Percentiles rank a stretch among this genome's conserved stretches.
These are phyloP conservation scores for Dufourea novaeangliae DNA, from an alignment of 1,140 invertebrate species.

Conservation along the genomic window DNA sequence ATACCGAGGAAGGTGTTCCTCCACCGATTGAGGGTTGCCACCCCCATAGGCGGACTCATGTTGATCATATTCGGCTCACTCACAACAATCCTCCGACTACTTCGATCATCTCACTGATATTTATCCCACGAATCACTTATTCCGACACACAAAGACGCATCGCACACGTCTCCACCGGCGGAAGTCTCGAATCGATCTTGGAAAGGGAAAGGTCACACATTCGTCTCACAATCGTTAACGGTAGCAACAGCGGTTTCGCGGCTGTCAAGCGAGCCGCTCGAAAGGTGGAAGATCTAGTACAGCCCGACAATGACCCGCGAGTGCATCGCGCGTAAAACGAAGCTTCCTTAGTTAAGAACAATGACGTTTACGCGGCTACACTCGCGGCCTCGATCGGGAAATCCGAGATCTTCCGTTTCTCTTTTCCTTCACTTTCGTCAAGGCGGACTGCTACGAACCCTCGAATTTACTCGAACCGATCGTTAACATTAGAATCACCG, in stretches of 20 bases:
- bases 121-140: not conserved
- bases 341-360: slow-evolving; percentile 47
- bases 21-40: slow-evolving; percentile 57
- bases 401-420: slow-evolving; percentile 14
- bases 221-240: not conserved
- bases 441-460: too few species aligned
- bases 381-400: slow-evolving; percentile 26
- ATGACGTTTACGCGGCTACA: slow-evolving; percentile 31
- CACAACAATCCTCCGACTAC: not conserved
- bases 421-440: slow-evolving; percentile 9
- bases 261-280: not conserved
- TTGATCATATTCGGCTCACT: slow-evolving; percentile 62
- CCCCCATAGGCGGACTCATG: slow-evolving; percentile 60
- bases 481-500: too few species aligned
- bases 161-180: not conserved
- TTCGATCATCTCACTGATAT: slow-evolving; percentile 4
- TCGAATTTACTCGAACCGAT: too few species aligned
- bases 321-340: slow-evolving; percentile 30
- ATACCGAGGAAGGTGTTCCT: slow-evolving; percentile 87
- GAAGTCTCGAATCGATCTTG: not conserved
- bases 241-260: not conserved
- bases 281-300: slow-evolving; percentile 44
- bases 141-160: not conserved
- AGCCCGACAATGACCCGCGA: slow-evolving; percentile 45
- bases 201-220: not conserved